Percentiles rank a stretch among this genome's conserved stretches.
These are phyloP conservation scores for Silurus glanis DNA, from an alignment of 2,113 vertebrate genomes.

Conservation along the genomic window DNA sequence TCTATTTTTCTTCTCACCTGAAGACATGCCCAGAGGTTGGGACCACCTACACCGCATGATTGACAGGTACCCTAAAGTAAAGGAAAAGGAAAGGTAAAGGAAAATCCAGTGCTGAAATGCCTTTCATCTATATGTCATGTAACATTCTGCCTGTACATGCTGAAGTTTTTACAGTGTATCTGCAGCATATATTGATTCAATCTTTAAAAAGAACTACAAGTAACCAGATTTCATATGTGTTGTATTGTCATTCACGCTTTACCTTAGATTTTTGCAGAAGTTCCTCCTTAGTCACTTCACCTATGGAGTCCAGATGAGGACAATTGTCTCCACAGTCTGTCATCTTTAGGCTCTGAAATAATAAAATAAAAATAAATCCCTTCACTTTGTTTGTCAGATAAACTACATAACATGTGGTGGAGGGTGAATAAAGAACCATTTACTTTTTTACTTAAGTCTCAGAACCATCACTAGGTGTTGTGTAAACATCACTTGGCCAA, in stretches of 20 bases:
- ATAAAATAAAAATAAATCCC: neutral
- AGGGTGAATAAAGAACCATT: neutral
- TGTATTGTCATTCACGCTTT: conserved; percentile 30
- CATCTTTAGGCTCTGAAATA: conserved; percentile 71
- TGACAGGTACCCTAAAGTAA: conserved; percentile 94
- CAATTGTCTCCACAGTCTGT: conserved; percentile 81
- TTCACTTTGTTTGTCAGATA: neutral
- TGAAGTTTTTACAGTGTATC: neutral
- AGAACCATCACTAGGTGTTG: neutral
- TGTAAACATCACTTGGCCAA: neutral
- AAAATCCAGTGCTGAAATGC: neutral
- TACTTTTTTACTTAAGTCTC: neutral
- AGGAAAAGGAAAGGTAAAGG: no score
- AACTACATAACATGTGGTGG: neutral
- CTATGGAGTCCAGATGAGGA: conserved; percentile 90
- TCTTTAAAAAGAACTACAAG: neutral
- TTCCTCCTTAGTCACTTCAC: conserved; percentile 94
- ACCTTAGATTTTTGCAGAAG: conserved; percentile 95
- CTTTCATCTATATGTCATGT: neutral
- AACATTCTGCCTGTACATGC: neutral
- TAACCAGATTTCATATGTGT: neutral
- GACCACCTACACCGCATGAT: conserved; percentile 89
- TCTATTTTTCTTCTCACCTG: conserved; percentile 76
- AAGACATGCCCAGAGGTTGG: conserved; percentile 97
- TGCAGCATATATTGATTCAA: neutral